Conservation (phyloP, 2,113 vertebrate genomes). For the Ramphastos sulfuratus region DNA sequence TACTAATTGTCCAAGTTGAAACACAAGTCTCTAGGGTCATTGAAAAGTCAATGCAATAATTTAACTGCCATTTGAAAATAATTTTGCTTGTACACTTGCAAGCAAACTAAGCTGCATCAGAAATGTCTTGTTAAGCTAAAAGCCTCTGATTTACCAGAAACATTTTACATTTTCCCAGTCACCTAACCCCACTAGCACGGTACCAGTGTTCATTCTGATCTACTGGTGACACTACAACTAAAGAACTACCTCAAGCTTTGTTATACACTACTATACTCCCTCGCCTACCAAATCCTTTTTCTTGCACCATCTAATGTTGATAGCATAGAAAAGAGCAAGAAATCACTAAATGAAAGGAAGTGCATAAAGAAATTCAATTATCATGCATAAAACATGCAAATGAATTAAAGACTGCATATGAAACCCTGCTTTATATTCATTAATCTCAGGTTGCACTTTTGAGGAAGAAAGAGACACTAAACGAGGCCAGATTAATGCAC, state of each 20-base stretch:
- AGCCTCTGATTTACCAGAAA: slow-evolving; percentile 11
- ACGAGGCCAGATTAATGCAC: slow-evolving; percentile 79
- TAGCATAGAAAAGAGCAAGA: slow-evolving; percentile 71
- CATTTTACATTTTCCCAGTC: neutral
- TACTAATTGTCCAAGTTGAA: slow-evolving; percentile 64
- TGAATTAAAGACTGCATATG: slow-evolving; percentile 79
- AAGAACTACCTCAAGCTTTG: slow-evolving; percentile 18
- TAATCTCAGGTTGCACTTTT: slow-evolving; percentile 79
- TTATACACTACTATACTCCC: slow-evolving; percentile 16
- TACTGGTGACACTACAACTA: neutral
- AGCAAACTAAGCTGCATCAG: slow-evolving; percentile 46
- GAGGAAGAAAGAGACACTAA: slow-evolving; percentile 74
- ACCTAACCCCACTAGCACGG: neutral
- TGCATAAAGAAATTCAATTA: slow-evolving; percentile 81
- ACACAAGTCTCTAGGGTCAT: slow-evolving; percentile 48
- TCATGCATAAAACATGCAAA: slow-evolving; percentile 84
- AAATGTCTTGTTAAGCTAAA: slow-evolving; percentile 27
- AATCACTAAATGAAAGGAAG: slow-evolving; percentile 81
- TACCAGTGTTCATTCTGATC: slow-evolving; percentile 23
- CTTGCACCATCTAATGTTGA: slow-evolving; percentile 61
- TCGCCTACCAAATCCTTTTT: slow-evolving; percentile 54
- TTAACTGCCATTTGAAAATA: slow-evolving; percentile 63
- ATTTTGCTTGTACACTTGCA: slow-evolving; percentile 49
- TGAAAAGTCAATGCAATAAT: slow-evolving; percentile 65
- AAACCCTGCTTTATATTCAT: slow-evolving; percentile 79